Conservation (phyloP, 2,113 vertebrate species). For the Arenaria interpres region DNA sequence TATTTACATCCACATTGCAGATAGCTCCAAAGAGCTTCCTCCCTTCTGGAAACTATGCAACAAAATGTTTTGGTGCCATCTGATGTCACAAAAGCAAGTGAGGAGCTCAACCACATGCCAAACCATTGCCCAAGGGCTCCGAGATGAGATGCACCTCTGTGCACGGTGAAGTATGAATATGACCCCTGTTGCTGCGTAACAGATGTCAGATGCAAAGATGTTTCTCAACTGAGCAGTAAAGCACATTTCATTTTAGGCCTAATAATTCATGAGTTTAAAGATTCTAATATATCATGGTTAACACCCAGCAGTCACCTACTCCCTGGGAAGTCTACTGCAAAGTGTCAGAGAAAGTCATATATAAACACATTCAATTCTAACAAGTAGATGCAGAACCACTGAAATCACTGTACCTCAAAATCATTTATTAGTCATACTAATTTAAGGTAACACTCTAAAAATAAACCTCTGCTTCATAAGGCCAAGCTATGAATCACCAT, state of each 20-base stretch:
- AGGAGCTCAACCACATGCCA: background rate
- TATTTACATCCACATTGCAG: background rate
- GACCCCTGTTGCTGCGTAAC: background rate
- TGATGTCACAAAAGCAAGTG: background rate
- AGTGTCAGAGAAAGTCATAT: background rate
- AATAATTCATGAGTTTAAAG: background rate
- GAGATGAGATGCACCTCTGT: background rate
- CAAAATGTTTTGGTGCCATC: background rate
- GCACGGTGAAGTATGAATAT: background rate
- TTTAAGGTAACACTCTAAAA: slow-evolving; percentile 53
- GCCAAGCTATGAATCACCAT: slow-evolving; percentile 51
- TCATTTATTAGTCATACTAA: slow-evolving; percentile 47
- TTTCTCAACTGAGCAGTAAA: background rate
- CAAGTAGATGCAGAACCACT: background rate
- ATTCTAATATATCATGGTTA: background rate
- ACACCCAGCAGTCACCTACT: background rate
- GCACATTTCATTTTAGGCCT: background rate
- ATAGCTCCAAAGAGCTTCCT: background rate
- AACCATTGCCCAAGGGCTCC: background rate
- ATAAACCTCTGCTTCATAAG: slow-evolving; percentile 13
- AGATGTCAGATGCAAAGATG: background rate
- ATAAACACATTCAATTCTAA: background rate
- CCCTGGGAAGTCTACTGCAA: background rate
- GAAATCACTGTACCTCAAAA: slow-evolving; percentile 46
- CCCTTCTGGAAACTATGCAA: background rate